Evolutionary conservation across 2,113 vertebrate species (phyloP).

Genomic region (Microcebus griseorufus): DNA sequence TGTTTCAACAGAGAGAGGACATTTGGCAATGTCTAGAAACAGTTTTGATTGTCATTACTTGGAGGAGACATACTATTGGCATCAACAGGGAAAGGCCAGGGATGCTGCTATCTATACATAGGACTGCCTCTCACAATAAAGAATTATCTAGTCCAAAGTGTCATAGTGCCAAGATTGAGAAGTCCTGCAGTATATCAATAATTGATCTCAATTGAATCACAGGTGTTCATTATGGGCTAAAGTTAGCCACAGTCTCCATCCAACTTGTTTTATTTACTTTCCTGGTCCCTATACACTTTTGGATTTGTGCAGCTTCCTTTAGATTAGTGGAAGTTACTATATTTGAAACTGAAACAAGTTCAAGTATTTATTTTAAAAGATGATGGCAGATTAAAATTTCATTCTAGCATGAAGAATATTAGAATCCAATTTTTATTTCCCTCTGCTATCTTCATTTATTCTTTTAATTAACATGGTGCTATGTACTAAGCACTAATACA

Average conservation of each 20-base stretch:
- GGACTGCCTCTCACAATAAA: neutral
- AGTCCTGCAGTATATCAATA: neutral
- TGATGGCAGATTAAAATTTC: neutral
- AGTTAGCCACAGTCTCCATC: neutral
- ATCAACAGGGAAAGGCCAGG: neutral
- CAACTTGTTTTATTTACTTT: neutral
- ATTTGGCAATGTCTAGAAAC: neutral
- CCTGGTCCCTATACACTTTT: neutral
- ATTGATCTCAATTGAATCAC: neutral
- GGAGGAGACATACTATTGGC: neutral
- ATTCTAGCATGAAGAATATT: neutral
- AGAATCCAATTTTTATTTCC: constrained; percentile 41
- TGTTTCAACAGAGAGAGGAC: neutral
- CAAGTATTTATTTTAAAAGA: neutral
- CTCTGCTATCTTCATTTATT: neutral
- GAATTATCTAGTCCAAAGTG: neutral
- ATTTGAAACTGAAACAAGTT: neutral
- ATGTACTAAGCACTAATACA: neutral
- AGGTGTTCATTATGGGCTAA: neutral
- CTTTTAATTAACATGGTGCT: neutral
- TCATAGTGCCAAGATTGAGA: neutral
- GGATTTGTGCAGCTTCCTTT: neutral
- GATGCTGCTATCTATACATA: neutral
- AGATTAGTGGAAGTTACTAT: neutral
- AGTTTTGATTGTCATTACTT: neutral